Conservation (phyloP, 2,888 invertebrate genomes). For the Thumatha senex region DNA sequence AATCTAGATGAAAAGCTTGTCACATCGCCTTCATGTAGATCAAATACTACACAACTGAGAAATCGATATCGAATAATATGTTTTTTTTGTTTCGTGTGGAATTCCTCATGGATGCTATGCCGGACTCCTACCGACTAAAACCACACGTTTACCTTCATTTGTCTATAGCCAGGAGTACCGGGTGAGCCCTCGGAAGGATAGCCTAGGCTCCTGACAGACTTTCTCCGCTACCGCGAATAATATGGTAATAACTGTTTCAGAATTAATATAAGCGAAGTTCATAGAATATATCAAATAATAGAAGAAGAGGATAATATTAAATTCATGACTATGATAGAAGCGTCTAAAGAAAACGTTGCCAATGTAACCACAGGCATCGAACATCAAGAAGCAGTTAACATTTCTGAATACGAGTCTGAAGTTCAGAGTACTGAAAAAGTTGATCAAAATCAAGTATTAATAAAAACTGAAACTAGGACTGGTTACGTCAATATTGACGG, state of each 20-base stretch:
- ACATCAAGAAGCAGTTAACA: conserved; percentile 6
- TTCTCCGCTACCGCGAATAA: too few relatives aligned
- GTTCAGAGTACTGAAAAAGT: conserved; percentile 16
- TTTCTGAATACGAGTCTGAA: conserved; percentile 12
- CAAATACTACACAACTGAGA: too few relatives aligned
- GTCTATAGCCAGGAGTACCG: too few relatives aligned
- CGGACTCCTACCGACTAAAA: too few relatives aligned
- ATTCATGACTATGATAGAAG: conserved; percentile 71
- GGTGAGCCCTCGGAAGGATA: too few relatives aligned
- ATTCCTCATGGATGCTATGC: too few relatives aligned
- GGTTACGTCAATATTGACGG: conserved; percentile 76
- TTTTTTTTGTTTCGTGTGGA: too few relatives aligned
- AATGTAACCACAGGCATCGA: conserved; percentile 19
- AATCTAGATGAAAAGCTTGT: too few relatives aligned
- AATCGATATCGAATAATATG: too few relatives aligned
- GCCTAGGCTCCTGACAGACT: too few relatives aligned
- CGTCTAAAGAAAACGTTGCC: conserved; percentile 42
- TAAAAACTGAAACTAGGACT: conserved; percentile 74
- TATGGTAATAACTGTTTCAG: conserved; percentile 47
- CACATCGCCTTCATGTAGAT: too few relatives aligned
- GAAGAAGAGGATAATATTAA: conserved; percentile 77
- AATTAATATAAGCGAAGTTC: conserved; percentile 76
- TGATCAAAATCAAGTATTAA: conserved; percentile 58
- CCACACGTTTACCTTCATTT: too few relatives aligned
- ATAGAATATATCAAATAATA: conserved; percentile 73